phyloP scores from a whole-genome alignment of 2,888 invertebrate genomes.

The Tricholauxania praeusta region DNA sequence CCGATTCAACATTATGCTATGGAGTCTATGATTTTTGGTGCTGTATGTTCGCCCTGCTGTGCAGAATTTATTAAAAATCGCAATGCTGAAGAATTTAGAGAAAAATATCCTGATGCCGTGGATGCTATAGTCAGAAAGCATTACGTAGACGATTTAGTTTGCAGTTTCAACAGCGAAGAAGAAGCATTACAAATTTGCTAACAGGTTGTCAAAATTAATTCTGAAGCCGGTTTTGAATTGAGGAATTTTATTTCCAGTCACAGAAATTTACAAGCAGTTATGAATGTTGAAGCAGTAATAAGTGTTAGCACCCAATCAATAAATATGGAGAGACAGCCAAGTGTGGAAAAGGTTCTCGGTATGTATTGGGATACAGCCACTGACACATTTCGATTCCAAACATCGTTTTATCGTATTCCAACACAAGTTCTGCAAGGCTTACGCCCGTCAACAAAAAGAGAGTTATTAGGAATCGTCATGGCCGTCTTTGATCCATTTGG shows the following conservation, averaged over 20 bases:
- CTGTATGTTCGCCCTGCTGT: constrained; percentile 33
- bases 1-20: constrained; percentile 45
- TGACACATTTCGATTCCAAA: constrained; percentile 41
- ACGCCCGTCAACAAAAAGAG: constrained; percentile 36
- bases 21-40: constrained; percentile 47
- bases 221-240: not conserved
- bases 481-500: constrained; percentile 43
- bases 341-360: constrained; percentile 43
- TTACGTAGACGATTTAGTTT: constrained; percentile 3
- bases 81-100: constrained; percentile 32
- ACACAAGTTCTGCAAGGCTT: not conserved
- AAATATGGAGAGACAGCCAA: constrained; percentile 11
- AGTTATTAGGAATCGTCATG: constrained; percentile 34
- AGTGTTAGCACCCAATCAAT: constrained; percentile 40
- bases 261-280: not conserved
- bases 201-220: constrained; percentile 9
- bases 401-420: constrained; percentile 23
- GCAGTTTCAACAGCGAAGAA: constrained; percentile 9
- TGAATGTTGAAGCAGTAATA: not conserved
- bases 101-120: not conserved
- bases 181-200: not conserved
- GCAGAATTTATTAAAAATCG: constrained; percentile 38
- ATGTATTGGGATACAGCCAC: constrained; percentile 44
- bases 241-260: constrained; percentile 7
- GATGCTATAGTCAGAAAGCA: not conserved